Base-by-base conservation (phyloP, 2,888 invertebrate genomes). In the Torymus texanus region DNA sequence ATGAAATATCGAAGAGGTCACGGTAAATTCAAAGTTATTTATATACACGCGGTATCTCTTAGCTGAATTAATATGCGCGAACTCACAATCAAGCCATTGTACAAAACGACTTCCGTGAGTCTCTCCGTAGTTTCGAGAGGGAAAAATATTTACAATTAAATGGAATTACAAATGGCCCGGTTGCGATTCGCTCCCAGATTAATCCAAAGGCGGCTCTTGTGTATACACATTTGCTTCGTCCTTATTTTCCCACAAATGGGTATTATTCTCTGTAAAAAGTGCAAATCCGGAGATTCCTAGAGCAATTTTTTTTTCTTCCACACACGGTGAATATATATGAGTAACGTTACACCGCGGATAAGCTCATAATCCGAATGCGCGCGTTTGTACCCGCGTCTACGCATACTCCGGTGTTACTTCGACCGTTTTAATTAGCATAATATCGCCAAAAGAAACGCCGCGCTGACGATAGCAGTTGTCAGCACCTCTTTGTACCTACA, bases 371-470 rank as follows among this genome's bases (percentile, higher is more conserved):
- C 74, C 51, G 41, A 81, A 78, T 56, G 55, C 51, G 16, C 55
- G 59, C 62, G 59, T 29, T 62, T 56, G 14, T 62, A 75, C 58
- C 41, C 21, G 10, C 41, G 41, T 41, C 8, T 8, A 41, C 41
- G 41, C 41, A 8, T 1, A 41, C 62, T 16, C 55, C 72, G 74
- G 59, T 24, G 24, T 66, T 65, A 67, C 66, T 73, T 76, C 81
- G 71, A 51, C 53, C 59, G 59, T 8, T 41, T 75, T 62, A 58
- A 73, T 78, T 73, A 73, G 55, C 78, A 78, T 77, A 74, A 80
- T 75, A 75, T 65, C 62, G 59, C 14, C 50, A 76, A 82, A 75
- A 75, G 21, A 72, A 67, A 61, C 12, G 24, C n/a, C 21, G 16
- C 41, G 58, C n/a, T 67, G 21, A 61, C 62, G 41, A 41, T 41